phyloP scores from a whole-genome alignment of 2,113 vertebrate species.

The Sclerurus mexicanus region DNA sequence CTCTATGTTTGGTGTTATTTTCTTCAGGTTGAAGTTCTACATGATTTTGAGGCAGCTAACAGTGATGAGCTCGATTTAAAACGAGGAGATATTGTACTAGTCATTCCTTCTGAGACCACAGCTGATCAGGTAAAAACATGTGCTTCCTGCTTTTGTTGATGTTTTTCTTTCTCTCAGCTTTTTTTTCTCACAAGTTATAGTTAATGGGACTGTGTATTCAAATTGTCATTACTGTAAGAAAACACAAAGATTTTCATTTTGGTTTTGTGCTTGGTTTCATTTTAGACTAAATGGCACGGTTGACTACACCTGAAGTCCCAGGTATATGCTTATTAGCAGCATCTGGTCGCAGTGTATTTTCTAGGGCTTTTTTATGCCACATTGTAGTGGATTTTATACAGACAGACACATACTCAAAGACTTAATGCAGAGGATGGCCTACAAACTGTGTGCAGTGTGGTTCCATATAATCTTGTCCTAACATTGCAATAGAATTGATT shows the following conservation, averaged over 20 bases:
- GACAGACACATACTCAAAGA: background rate
- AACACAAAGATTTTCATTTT: background rate
- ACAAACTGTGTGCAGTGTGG: background rate
- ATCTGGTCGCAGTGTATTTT: background rate
- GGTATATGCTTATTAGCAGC: background rate
- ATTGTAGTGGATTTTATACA: background rate
- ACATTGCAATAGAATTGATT: background rate
- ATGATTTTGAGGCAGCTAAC: constrained; percentile 96
- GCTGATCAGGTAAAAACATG: constrained; percentile 88
- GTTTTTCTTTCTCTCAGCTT: background rate
- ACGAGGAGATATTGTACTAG: constrained; percentile 88
- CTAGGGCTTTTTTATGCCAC: background rate
- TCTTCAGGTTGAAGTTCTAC: constrained; percentile 88
- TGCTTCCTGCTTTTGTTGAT: background rate
- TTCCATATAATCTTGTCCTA: background rate
- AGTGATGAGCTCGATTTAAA: constrained; percentile 90
- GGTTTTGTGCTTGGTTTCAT: background rate
- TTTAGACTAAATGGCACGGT: background rate
- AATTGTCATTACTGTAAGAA: background rate
- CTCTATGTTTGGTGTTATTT: background rate
- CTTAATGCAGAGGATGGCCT: background rate
- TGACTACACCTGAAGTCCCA: background rate
- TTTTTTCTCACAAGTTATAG: background rate
- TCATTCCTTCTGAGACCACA: constrained; percentile 83
- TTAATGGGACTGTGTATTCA: background rate